Conservation (phyloP, 1,140 invertebrate species). For the Archivesica marissinica region DNA sequence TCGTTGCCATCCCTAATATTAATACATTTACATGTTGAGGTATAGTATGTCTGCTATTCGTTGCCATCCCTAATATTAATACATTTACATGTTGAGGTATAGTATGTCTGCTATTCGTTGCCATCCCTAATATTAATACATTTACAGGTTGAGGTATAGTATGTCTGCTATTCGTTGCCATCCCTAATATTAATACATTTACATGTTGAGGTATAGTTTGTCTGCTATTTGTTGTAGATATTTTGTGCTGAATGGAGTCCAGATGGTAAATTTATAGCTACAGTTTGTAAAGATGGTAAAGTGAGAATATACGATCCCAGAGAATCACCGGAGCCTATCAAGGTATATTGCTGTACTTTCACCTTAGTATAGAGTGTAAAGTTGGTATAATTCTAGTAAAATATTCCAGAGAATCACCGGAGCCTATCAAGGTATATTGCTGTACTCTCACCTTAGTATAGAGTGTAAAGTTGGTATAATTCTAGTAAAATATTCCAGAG, state of each 20-base stretch:
- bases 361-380: slow-evolving; percentile 94
- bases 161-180: no score
- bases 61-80: no score
- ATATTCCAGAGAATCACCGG: slow-evolving; percentile 88
- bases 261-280: slow-evolving; percentile 92
- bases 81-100: no score
- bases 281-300: slow-evolving; percentile 94
- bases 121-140: no score
- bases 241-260: slow-evolving; percentile 96
- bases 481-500: slow-evolving; percentile 91
- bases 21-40: no score
- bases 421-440: slow-evolving; percentile 87
- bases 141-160: no score
- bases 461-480: slow-evolving; percentile 95
- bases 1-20: no score
- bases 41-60: no score
- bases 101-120: no score
- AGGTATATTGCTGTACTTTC: no score
- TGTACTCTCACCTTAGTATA: no score
- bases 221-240: slow-evolving; percentile 86
- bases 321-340: slow-evolving; percentile 87
- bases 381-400: slow-evolving; percentile 94
- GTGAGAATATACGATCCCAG: slow-evolving; percentile 93
- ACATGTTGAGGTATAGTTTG: background rate
- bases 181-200: background rate